Evolutionary conservation across 2,797 vertebrate genomes (phyloP), one percentile per base, ranked within the genome.

Genomic region (Eulemur albifrons): DNA sequence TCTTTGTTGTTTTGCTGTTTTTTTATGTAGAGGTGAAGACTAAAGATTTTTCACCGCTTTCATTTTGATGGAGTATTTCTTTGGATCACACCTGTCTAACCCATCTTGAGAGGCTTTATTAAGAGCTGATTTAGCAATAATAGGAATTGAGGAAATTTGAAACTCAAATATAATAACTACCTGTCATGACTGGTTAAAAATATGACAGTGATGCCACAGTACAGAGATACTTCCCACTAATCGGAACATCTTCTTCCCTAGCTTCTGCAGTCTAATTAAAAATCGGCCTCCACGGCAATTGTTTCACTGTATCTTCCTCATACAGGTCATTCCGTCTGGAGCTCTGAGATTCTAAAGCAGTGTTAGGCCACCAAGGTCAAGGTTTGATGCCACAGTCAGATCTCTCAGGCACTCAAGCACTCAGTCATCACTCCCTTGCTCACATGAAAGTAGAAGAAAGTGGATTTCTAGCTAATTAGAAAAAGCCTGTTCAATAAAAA

Each of bases 91-190:
- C n/a, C 65, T 96, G 91, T 96, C 89, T 97, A 96, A 93, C 18
- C 43, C 80, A 89, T 77, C 89, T 72, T 14, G 0, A 96, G 79
- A 95, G 82, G 79, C 43, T 94, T 96, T 61, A 96, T 94, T 91
- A 96, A 89, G 40, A 38, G 69, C n/a, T 86, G 90, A 92, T 95
- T 90, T 95, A 96, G 43, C 85, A 96, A 94, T 89, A 96, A 93
- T 40, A 97, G 92, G 87, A 96, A 97, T 97, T 92, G 90, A 92
- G 48, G 77, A 95, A 97, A 97, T 83, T 75, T 91, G 88, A 97
- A 96, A 80, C 90, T 97, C 94, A 96, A 96, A 93, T 96, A 89
- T 94, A 97, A 97, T 96, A 97, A 93, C 63, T 96, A 90, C 88
- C 90, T 98, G 95, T 97, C 95, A 93, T 83, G 97, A 69, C 73